phyloP scores from a whole-genome alignment of 1,140 invertebrate genomes.

The Homalodisca vitripennis region DNA sequence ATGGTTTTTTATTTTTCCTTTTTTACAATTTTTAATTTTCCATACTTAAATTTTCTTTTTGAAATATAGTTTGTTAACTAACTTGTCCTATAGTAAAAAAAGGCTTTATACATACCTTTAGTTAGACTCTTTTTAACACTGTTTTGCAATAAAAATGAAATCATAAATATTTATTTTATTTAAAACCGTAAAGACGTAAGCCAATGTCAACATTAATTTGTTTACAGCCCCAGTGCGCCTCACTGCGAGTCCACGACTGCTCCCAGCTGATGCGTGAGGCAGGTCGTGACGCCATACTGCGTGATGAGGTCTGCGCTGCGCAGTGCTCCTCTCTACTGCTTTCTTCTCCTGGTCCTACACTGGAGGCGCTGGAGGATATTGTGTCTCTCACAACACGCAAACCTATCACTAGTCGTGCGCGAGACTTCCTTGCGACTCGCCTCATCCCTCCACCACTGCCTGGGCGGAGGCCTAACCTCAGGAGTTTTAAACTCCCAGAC shows the following conservation, averaged over 20 bases:
- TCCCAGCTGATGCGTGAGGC: slow-evolving; percentile 76
- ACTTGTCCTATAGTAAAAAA: no score
- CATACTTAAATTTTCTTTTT: no score
- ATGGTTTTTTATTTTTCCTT: no score
- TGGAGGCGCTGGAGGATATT: slow-evolving; percentile 30
- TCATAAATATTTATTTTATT: no score
- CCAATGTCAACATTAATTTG: background rate
- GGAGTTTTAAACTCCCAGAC: slow-evolving; percentile 31
- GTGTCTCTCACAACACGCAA: slow-evolving; percentile 35
- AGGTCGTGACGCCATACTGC: slow-evolving; percentile 74
- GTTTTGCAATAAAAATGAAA: no score
- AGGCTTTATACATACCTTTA: no score
- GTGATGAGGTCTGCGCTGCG: slow-evolving; percentile 85
- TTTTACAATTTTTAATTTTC: no score
- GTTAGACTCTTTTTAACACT: no score
- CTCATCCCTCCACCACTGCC: slow-evolving; percentile 53
- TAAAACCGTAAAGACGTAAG: no score
- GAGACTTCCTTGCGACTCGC: slow-evolving; percentile 32
- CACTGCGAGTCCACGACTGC: slow-evolving; percentile 84
- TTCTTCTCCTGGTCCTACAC: slow-evolving; percentile 43
- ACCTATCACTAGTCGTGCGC: background rate
- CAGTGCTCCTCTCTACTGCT: slow-evolving; percentile 73
- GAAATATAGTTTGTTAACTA: no score
- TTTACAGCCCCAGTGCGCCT: slow-evolving; percentile 84
- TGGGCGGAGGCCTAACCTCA: slow-evolving; percentile 39